These are phyloP conservation scores for Nesoenas mayeri DNA, from an alignment of 2,113 vertebrate genomes.

Conservation along the genomic window DNA sequence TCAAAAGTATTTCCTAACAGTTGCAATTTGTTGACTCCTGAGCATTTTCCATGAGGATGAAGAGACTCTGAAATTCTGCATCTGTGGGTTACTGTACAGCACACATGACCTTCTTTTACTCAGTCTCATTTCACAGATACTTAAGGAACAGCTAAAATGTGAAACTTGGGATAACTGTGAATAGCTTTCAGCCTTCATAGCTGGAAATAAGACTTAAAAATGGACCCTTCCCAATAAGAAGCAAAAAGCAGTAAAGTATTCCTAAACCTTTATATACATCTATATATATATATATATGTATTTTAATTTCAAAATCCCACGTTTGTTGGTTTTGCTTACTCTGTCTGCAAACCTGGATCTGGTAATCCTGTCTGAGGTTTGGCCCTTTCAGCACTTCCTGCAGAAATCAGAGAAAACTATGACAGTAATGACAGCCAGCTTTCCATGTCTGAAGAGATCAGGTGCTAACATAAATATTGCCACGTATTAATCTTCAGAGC, in stretches of 20 bases:
- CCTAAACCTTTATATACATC: neutral
- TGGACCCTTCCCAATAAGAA: neutral
- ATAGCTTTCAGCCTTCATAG: neutral
- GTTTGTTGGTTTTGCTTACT: neutral
- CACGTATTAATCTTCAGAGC: neutral
- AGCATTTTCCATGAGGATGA: neutral
- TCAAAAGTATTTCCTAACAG: neutral
- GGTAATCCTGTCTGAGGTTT: neutral
- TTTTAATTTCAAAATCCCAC: neutral
- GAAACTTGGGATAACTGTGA: neutral
- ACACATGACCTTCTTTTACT: neutral
- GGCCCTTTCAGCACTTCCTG: neutral
- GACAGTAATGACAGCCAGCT: neutral
- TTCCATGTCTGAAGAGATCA: neutral
- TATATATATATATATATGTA: too few species aligned
- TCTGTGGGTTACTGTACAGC: neutral
- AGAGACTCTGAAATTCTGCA: neutral
- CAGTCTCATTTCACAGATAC: neutral
- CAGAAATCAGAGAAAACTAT: neutral
- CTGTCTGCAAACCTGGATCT: neutral
- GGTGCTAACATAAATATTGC: neutral
- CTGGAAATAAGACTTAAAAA: neutral
- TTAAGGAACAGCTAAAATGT: neutral
- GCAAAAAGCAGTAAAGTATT: neutral
- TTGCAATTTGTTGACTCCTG: neutral